Evolutionary conservation across 2,113 vertebrate species (phyloP).

Genomic region (Gasterosteus aculeatus): DNA sequence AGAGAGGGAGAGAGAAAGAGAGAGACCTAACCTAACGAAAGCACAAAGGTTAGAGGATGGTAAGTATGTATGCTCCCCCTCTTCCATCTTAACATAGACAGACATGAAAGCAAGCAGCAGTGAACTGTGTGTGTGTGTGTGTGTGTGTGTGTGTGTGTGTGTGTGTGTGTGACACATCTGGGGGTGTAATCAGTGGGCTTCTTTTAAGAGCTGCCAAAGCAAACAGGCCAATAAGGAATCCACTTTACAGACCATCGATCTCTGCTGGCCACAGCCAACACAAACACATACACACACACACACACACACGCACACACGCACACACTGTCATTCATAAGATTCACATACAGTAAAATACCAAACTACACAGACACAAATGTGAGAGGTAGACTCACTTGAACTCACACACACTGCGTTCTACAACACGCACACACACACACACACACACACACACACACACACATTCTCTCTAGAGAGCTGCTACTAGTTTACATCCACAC

Average conservation of each 20-base stretch:
- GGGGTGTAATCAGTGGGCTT: slow-evolving; percentile 94
- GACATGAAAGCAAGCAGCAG: slow-evolving; percentile 82
- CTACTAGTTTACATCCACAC: slow-evolving; percentile 9
- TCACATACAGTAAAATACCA: slow-evolving; percentile 23
- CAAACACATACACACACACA: slow-evolving; percentile 53
- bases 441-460: neutral
- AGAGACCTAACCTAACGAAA: slow-evolving; percentile 61
- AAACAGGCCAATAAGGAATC: slow-evolving; percentile 99
- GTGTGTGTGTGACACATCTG: slow-evolving; percentile 94
- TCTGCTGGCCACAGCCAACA: slow-evolving; percentile 89
- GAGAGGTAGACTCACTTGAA: slow-evolving; percentile 6
- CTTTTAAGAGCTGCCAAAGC: slow-evolving; percentile 99
- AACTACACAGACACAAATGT: slow-evolving; percentile 1
- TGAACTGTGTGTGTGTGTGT: slow-evolving; percentile 82
- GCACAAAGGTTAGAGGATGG: slow-evolving; percentile 77
- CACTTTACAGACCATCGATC: slow-evolving; percentile 99
- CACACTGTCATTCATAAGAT: slow-evolving; percentile 19
- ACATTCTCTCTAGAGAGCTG: neutral
- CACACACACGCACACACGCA: slow-evolving; percentile 11
- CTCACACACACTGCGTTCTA: neutral
- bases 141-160: slow-evolving; percentile 89
- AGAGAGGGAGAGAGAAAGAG: neutral
- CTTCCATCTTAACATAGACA: slow-evolving; percentile 38
- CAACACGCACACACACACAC: neutral
- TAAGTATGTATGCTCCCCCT: slow-evolving; percentile 67